These are phyloP conservation scores for Hydropotes inermis DNA, from an alignment of 2,113 vertebrate species.

Conservation along the genomic window DNA sequence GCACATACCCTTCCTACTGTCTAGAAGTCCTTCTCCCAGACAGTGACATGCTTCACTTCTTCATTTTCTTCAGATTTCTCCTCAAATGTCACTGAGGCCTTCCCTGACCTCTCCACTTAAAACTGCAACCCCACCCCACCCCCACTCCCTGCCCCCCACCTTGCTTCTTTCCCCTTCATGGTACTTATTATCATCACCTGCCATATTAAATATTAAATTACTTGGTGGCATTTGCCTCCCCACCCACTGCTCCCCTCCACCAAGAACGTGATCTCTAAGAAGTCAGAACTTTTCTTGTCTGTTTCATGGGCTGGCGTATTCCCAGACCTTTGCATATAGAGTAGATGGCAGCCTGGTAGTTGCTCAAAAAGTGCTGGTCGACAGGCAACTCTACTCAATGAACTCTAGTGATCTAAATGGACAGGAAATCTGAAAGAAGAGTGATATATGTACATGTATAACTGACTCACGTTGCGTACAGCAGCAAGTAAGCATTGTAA, in stretches of 20 bases:
- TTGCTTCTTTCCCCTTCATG: neutral
- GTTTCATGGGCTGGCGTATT: neutral
- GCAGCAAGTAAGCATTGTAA: neutral
- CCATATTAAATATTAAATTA: neutral
- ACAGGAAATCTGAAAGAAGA: neutral
- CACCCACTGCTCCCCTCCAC: neutral
- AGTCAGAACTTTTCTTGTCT: neutral
- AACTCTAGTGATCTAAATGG: neutral
- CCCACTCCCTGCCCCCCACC: neutral
- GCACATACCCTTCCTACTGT: neutral
- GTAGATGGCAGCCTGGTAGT: no score
- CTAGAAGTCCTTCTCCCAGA: neutral
- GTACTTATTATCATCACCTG: neutral
- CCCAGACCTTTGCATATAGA: neutral
- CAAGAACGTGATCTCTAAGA: neutral
- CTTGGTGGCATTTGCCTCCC: neutral
- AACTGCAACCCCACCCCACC: neutral
- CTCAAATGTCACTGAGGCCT: neutral
- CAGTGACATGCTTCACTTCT: neutral
- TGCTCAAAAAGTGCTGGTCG: neutral
- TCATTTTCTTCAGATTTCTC: neutral
- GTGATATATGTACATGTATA: neutral
- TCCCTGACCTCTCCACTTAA: neutral
- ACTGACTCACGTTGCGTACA: neutral
- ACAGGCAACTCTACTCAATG: neutral